Conservation (phyloP, 2,888 invertebrate species). For the Mantis religiosa region DNA sequence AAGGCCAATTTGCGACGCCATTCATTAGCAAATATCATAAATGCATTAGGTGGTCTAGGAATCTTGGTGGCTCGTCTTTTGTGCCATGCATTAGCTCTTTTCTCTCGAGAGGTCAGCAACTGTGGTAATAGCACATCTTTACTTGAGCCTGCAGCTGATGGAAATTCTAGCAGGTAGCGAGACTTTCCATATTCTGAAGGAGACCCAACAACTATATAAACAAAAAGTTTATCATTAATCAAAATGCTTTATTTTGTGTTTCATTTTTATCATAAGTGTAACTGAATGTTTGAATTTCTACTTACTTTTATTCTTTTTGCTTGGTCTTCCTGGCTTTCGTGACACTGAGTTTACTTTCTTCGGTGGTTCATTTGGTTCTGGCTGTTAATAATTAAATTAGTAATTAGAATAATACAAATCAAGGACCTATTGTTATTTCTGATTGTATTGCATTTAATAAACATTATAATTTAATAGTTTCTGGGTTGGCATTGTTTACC, state of each 20-base stretch:
- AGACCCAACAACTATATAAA: neutral
- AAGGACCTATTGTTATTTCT: too few relatives aligned
- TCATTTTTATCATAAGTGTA: neutral
- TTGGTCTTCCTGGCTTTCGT: neutral
- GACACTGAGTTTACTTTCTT: constrained; percentile 4
- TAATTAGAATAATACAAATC: neutral
- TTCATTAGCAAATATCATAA: constrained; percentile 52
- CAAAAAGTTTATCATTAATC: neutral
- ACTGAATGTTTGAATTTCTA: neutral
- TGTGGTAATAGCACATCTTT: neutral
- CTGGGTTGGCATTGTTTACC: too few relatives aligned
- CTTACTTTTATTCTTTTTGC: constrained; percentile 8
- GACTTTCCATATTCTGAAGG: constrained; percentile 15
- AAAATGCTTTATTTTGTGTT: neutral
- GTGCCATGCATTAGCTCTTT: constrained; percentile 12
- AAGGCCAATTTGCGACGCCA: constrained; percentile 47
- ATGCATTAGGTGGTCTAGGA: constrained; percentile 49
- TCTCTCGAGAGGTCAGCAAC: neutral
- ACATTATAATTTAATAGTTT: too few relatives aligned
- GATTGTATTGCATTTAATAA: too few relatives aligned
- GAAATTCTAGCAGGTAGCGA: constrained; percentile 8
- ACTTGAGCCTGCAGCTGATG: neutral
- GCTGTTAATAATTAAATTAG: constrained; percentile 2
- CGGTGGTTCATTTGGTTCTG: constrained; percentile 2
- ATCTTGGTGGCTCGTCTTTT: constrained; percentile 37